A percentile compares a stretch with the other conserved stretches of the same genome.
Evolutionary conservation across 2,797 vertebrate genomes (phyloP).

Genomic region (Odontamblyopus rebecca): DNA sequence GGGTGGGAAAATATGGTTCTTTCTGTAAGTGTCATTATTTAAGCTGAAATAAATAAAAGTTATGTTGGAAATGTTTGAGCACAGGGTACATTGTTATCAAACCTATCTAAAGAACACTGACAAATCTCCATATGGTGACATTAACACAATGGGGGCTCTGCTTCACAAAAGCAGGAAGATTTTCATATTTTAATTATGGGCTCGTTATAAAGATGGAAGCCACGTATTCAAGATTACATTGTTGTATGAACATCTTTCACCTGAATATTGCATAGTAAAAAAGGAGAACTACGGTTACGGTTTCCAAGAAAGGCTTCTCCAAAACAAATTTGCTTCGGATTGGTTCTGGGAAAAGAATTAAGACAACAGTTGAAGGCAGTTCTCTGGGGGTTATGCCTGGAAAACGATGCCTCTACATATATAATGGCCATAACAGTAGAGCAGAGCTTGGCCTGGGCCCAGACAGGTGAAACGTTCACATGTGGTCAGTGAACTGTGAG

Average conservation of each 20-base stretch:
- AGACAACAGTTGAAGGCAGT: constrained; percentile 24
- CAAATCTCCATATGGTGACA: constrained; percentile 47
- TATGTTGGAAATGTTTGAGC: too few relatives aligned
- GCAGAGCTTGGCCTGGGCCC: constrained; percentile 32
- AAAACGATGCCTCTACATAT: background rate
- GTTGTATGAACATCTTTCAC: constrained; percentile 46
- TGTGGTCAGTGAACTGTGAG: constrained; percentile 24
- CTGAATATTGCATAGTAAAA: constrained; percentile 36
- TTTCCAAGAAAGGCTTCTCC: constrained; percentile 37
- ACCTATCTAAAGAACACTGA: background rate
- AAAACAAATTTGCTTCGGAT: constrained; percentile 31
- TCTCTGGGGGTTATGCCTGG: constrained; percentile 50
- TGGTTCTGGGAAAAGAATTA: constrained; percentile 27
- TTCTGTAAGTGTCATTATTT: too few relatives aligned
- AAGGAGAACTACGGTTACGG: constrained; percentile 35
- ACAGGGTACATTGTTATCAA: too few relatives aligned
- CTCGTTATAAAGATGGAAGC: constrained; percentile 43
- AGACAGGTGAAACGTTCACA: constrained; percentile 21
- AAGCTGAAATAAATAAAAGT: too few relatives aligned
- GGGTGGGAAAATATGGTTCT: too few relatives aligned
- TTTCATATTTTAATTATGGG: constrained; percentile 34
- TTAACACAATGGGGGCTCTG: constrained; percentile 48
- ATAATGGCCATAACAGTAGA: constrained; percentile 23
- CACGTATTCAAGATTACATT: constrained; percentile 43
- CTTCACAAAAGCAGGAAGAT: constrained; percentile 67